A percentile compares a stretch with the other conserved stretches of the same genome.
These are phyloP conservation scores for Probosciger aterrimus DNA, from an alignment of 2,113 vertebrate genomes.

Conservation along the genomic window DNA sequence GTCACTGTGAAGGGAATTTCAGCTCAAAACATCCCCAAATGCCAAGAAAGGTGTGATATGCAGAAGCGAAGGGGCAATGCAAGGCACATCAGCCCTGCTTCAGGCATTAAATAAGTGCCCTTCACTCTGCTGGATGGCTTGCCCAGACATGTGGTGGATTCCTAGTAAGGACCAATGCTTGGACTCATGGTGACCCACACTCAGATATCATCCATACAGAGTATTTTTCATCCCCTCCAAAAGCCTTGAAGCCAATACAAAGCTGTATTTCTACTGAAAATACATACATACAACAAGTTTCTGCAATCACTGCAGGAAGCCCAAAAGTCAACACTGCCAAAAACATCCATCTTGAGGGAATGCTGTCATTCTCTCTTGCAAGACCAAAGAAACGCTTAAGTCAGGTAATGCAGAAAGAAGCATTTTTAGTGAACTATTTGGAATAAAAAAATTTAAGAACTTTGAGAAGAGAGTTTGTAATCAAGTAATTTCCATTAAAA, in stretches of 20 bases:
- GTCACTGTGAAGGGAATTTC: accelerated
- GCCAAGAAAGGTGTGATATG: background rate
- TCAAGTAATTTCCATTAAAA: background rate
- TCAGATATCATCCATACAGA: background rate
- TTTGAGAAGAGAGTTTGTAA: background rate
- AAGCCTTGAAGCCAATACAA: accelerated
- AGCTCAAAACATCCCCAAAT: background rate
- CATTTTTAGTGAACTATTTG: background rate
- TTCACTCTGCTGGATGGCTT: background rate
- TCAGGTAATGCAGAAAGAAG: background rate
- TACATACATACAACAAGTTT: background rate
- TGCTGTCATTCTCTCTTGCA: background rate
- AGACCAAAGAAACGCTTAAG: background rate
- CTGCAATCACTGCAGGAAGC: background rate
- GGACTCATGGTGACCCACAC: background rate
- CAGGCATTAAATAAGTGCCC: background rate
- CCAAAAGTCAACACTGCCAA: background rate
- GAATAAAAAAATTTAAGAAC: background rate
- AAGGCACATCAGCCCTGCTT: background rate
- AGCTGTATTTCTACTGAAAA: background rate
- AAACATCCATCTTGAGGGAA: background rate
- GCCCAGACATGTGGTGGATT: background rate
- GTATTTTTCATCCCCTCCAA: background rate
- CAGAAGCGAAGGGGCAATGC: background rate
- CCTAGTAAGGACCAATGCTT: background rate